Evolutionary conservation across 2,113 vertebrate genomes (phyloP).

Genomic region (Dolichotis patagonum): DNA sequence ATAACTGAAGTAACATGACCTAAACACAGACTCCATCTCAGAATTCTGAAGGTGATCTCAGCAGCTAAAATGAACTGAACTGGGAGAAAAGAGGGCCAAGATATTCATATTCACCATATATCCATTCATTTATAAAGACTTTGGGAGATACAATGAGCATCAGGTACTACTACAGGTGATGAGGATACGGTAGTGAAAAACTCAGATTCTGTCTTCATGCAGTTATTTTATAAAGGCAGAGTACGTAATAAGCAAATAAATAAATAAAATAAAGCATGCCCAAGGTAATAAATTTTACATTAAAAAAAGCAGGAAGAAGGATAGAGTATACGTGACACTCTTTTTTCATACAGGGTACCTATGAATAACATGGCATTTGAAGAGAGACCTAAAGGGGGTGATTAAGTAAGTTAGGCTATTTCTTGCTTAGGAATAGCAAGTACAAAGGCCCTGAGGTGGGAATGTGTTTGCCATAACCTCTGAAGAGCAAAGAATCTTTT

Average conservation of each 20-base stretch:
- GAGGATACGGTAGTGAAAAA: neutral
- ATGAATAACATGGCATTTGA: neutral
- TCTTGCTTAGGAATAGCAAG: neutral
- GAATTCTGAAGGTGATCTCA: neutral
- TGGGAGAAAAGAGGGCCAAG: neutral
- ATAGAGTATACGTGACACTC: neutral
- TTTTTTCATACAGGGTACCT: neutral
- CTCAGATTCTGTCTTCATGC: neutral
- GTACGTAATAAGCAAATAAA: neutral
- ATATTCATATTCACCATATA: neutral
- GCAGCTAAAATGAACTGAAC: neutral
- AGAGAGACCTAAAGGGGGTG: neutral
- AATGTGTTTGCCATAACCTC: neutral
- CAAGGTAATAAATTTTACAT: neutral
- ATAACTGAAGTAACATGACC: neutral
- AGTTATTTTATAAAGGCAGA: neutral
- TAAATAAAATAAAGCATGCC: neutral
- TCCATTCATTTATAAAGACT: neutral
- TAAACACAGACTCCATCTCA: neutral
- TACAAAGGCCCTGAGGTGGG: neutral
- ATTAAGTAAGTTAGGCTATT: neutral
- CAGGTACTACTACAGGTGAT: neutral
- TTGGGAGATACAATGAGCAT: neutral
- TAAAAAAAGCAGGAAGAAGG: neutral
- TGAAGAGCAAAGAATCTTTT: neutral